These are phyloP conservation scores for Trissolcus japonicus DNA, from an alignment of 2,888 invertebrate genomes.

Conservation along the genomic window DNA sequence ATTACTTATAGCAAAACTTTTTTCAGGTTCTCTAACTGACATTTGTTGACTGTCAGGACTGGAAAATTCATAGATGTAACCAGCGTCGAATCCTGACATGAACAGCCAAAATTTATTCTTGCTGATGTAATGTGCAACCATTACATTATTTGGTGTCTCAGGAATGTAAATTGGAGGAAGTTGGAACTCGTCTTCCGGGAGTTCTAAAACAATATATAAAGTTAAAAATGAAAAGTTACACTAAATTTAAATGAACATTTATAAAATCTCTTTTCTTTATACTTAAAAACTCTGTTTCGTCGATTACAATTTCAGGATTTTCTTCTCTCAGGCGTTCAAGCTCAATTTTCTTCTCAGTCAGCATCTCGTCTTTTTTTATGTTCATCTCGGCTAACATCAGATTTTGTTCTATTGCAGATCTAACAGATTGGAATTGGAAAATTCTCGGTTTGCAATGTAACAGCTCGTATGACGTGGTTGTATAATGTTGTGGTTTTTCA, in stretches of 20 bases:
- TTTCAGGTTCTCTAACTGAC: constrained; percentile 75
- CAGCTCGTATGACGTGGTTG: constrained; percentile 76
- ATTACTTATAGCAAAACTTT: constrained; percentile 77
- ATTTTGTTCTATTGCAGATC: constrained; percentile 80
- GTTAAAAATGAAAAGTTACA: background rate
- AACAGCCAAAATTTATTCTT: constrained; percentile 80
- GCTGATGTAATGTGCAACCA: constrained; percentile 79
- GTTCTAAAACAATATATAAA: background rate
- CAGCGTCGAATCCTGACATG: constrained; percentile 82
- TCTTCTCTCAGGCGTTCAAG: constrained; percentile 79
- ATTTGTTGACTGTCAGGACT: constrained; percentile 50
- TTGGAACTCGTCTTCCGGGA: too few relatives aligned
- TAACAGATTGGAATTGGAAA: constrained; percentile 79
- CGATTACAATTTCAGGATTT: constrained; percentile 80
- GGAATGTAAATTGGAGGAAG: constrained; percentile 72
- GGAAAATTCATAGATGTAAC: constrained; percentile 81
- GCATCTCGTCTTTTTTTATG: constrained; percentile 78
- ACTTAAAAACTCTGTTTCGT: constrained; percentile 81
- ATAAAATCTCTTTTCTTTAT: constrained; percentile 46
- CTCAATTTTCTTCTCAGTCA: constrained; percentile 78
- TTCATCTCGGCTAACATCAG: constrained; percentile 79
- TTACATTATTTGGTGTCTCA: constrained; percentile 79
- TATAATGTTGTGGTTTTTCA: constrained; percentile 74
- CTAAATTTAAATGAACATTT: background rate
- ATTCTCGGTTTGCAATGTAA: constrained; percentile 68